phyloP scores from a whole-genome alignment of 2,797 vertebrate species.

The Percopsis omiscomaycus region DNA sequence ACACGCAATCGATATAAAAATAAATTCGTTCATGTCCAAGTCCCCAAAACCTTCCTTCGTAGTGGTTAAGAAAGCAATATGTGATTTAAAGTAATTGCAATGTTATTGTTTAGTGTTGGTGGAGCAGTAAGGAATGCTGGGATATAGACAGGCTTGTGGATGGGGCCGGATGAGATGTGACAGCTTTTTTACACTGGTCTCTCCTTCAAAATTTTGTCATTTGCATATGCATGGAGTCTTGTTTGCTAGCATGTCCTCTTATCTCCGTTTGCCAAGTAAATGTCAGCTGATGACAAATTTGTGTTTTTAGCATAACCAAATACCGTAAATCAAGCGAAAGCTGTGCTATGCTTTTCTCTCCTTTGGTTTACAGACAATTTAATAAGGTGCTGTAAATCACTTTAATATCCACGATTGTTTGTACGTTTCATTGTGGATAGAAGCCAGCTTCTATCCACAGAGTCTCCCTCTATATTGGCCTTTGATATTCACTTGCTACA shows the following conservation, averaged over 20 bases:
- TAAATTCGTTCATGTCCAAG: conserved; percentile 60
- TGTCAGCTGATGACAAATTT: conserved; percentile 53
- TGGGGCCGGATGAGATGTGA: conserved; percentile 38
- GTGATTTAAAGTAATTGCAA: conserved; percentile 68
- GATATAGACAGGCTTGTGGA: conserved; percentile 34
- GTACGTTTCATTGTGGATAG: conserved; percentile 7
- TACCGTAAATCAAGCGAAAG: conserved; percentile 28
- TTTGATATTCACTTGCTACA: conserved; percentile 11
- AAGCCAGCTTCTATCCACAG: conserved; percentile 26
- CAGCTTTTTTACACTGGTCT: conserved; percentile 44
- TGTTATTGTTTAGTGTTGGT: conserved; percentile 68
- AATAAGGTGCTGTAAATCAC: conserved; percentile 17
- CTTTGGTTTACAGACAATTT: conserved; percentile 7
- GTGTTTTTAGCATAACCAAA: conserved; percentile 54
- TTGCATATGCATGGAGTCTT: conserved; percentile 19
- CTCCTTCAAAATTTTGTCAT: conserved; percentile 13
- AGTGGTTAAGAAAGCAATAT: conserved; percentile 55
- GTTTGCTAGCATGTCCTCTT: conserved; percentile 25
- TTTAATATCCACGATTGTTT: conserved; percentile 11
- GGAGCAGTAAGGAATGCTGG: conserved; percentile 42
- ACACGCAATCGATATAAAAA: conserved; percentile 65
- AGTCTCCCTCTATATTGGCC: conserved; percentile 33
- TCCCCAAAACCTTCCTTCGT: conserved; percentile 46
- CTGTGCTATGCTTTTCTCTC: conserved; percentile 29
- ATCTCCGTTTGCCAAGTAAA: conserved; percentile 31